Base-by-base conservation (phyloP, 2,888 invertebrate genomes). In the Bugulina stolonifera region DNA sequence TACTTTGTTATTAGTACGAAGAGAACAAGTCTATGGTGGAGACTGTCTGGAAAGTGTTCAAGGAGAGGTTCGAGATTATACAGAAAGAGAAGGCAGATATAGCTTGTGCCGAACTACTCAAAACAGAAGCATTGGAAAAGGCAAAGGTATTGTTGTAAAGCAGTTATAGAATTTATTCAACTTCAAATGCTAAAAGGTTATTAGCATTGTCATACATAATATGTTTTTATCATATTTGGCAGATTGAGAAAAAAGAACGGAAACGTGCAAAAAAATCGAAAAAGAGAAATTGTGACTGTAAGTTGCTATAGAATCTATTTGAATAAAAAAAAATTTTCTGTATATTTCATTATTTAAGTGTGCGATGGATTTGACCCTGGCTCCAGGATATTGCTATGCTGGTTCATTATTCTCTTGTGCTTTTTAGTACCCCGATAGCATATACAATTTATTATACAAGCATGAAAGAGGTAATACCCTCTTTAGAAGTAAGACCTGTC, bases 31-130 rank as follows among this genome's bases (percentile, higher is more conserved):
- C 10, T 2, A 64, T 64, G 64, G 32, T n/a, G 10, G 64, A 64
- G 64, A 64, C 5, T 10, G 64, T 32, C 5, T 64, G 64, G 64
- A 64, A 5, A 14, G 10, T 32, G 32, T 64, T 64, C 27, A 64
- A 64, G 64, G 64, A 32, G 5, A 64, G 27, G n/a, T 64, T 64
- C 32, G 25, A 64, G n/a, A 64, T 64, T 2, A 64, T 64, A 29
- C 64, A 64, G 34, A 27, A 32, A 32, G 32, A 32, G 64, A 64
- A 64, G n/a, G 64, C 64, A n/a, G 64, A 64, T 32, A 64, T 64
- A 25, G 64, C 64, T 64, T 64, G 64, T 34, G 64, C 27, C 2
- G 64, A 64, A 34, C 64, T 64, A n/a, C 64, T 64, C 5, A 27
- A 32, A 32, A 64, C 32, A 14, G 64, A 64, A n/a, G 64, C 64